Base-by-base conservation (phyloP, 2,888 invertebrate genomes). In the Gibbula magus region DNA sequence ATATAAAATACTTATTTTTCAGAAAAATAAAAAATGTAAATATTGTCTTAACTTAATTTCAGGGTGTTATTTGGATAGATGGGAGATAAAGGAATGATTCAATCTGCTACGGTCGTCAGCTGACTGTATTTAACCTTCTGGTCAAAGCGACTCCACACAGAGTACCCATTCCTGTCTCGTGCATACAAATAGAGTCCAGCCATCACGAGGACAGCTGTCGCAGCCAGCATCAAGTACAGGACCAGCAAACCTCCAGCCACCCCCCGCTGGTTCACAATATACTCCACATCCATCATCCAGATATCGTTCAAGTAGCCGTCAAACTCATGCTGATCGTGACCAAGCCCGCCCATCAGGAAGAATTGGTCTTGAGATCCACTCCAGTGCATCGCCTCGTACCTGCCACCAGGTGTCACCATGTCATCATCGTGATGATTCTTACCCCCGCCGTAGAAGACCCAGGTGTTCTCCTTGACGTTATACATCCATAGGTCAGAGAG, bases 381-480 rank as follows among this genome's bases (percentile, higher is more conserved):
- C 83, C 86, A 89, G 7, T 76, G 75, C 20, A 85, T 85, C 53
- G 84, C 81, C 20, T 87, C 88, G 76, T 84, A 84, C 29, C 90
- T 81, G 0, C 86, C 85, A 25, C 90, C 88, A 32, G 87, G 87
- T 45, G 45, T 45, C 25, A 84, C 74, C 5, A 67, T 79, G 22
- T 83, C 82, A 25, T 75, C 61, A 20, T 61, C 76, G 8, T 73
- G 22, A 66, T 86, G 74, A 7, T 84, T 85, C 56, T 77, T 77
- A 53, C 82, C 75, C 10, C 88, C 90, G n/a, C 86, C 88, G 83
- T 87, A 87, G 86, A 87, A 89, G 13, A 81, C 85, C 90, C 90
- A 90, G 51, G 79, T 56, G 18, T 81, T 78, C 7, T 39, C 53
- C 7, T 79, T 29, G 5, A 83, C 54, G 32, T 87, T 77, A 81